Percentiles rank a stretch among this genome's conserved stretches.
These are phyloP conservation scores for zebrafish (Danio rerio) DNA, from an alignment of 2,113 vertebrate species.

Conservation along the genomic window GRCz12tu NC_133196.1:40016001-40016500, in stretches of 20 bases:
- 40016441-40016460: background rate
- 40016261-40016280: slow-evolving; percentile 13
- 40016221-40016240: slow-evolving; percentile 29
- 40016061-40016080: slow-evolving; percentile 44
- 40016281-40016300: slow-evolving; percentile 19
- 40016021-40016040: slow-evolving; percentile 31
- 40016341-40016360: slow-evolving; percentile 2
- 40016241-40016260: slow-evolving; percentile 46
- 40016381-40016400: background rate
- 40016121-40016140: slow-evolving; percentile 41
- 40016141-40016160: slow-evolving; percentile 49
- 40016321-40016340: slow-evolving; percentile 24
- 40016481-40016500: too few relatives aligned
- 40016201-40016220: slow-evolving; percentile 41
- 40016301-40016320: slow-evolving; percentile 37
- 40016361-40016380: background rate
- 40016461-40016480: background rate
- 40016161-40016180: slow-evolving; percentile 28
- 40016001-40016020: slow-evolving; percentile 46
- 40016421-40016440: background rate
- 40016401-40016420: background rate
- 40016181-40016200: slow-evolving; percentile 17
- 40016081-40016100: background rate
- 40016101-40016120: slow-evolving; percentile 25
- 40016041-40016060: slow-evolving; percentile 52